Conservation (phyloP, 2,797 vertebrate genomes). For the Darevskia mixta region DNA sequence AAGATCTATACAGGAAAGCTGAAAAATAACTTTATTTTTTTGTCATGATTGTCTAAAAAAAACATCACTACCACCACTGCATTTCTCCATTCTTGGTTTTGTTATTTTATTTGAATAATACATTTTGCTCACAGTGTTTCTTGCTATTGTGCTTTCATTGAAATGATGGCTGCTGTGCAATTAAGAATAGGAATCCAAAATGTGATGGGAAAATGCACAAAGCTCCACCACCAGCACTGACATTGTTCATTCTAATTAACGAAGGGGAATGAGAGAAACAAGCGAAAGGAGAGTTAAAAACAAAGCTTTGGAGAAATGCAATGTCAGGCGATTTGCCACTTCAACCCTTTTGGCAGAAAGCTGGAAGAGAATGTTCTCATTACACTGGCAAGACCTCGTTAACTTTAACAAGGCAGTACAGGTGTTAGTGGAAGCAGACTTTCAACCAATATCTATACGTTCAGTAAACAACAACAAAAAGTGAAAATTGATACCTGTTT, state of each 20-base stretch:
- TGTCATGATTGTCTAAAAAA: background rate
- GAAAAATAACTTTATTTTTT: background rate
- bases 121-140: background rate
- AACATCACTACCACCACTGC: background rate
- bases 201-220: background rate
- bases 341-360: background rate
- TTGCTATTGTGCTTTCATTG: slow-evolving; percentile 15
- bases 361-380: slow-evolving; percentile 3
- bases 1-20: background rate
- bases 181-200: slow-evolving; percentile 11
- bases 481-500: background rate
- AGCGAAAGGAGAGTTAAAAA: background rate
- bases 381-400: background rate
- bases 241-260: slow-evolving; percentile 2
- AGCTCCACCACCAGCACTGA: background rate
- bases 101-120: slow-evolving; percentile 3
- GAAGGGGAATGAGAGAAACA: background rate
- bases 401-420: slow-evolving; percentile 24
- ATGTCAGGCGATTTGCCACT: background rate
- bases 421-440: slow-evolving; percentile 15
- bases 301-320: slow-evolving; percentile 15
- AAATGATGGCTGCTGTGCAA: slow-evolving; percentile 13
- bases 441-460: background rate
- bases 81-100: background rate
- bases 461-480: slow-evolving; percentile 8